A percentile compares a stretch with the other conserved stretches of the same genome.
These are phyloP conservation scores for Barypeithes pellucidus DNA, from an alignment of 2,888 invertebrate genomes.

Conservation along the genomic window DNA sequence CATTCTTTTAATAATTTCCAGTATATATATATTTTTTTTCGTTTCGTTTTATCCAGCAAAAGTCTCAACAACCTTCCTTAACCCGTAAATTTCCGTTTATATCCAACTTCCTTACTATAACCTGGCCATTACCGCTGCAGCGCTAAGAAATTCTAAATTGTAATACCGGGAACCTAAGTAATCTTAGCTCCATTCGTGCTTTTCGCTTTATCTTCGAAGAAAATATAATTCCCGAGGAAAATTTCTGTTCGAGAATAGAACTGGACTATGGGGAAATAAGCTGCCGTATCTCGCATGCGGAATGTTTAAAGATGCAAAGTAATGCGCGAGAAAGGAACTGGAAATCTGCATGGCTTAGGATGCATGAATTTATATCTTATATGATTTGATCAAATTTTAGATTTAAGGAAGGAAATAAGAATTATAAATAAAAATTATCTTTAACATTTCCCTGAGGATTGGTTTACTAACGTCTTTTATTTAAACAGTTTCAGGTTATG, in stretches of 20 bases:
- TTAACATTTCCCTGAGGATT: too few species aligned
- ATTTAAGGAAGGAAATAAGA: constrained; percentile 27
- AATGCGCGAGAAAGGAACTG: constrained; percentile 62
- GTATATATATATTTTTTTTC: constrained; percentile 21
- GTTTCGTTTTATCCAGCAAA: constrained; percentile 35
- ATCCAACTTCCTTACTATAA: constrained; percentile 62
- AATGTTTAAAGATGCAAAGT: constrained; percentile 70
- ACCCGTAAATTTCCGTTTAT: constrained; percentile 64
- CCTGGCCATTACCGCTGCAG: constrained; percentile 56
- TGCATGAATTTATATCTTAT: constrained; percentile 67
- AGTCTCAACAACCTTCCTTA: constrained; percentile 48
- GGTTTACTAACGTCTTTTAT: too few species aligned
- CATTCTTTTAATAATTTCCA: constrained; percentile 2
- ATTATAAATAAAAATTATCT: too few species aligned
- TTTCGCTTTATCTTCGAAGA: constrained; percentile 65
- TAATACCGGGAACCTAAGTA: constrained; percentile 60
- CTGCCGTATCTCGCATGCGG: constrained; percentile 65
- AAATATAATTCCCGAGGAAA: constrained; percentile 64
- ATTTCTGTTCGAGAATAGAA: constrained; percentile 58
- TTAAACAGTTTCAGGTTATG: too few species aligned
- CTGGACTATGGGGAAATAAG: constrained; percentile 66
- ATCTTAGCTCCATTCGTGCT: constrained; percentile 61
- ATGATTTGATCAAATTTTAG: constrained; percentile 50
- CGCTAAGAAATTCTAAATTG: constrained; percentile 60
- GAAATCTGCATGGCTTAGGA: constrained; percentile 69